A percentile compares a stretch with the other conserved stretches of the same genome.
Evolutionary conservation across 2,113 vertebrate genomes (phyloP).

Genomic region (Elephas maximus): DNA sequence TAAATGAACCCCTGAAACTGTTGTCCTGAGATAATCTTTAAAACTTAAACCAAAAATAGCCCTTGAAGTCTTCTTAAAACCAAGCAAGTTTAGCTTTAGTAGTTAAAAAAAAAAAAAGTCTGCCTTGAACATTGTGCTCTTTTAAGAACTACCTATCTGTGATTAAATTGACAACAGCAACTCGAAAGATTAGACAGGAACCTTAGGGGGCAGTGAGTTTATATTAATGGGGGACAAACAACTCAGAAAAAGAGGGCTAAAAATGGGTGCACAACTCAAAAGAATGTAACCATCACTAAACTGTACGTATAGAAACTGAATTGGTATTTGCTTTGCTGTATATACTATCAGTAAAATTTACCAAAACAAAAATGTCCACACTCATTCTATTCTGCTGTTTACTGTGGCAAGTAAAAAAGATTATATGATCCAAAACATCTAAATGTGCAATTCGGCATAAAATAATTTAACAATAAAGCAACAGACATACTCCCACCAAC

Average conservation of each 20-base stretch:
- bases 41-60: background rate
- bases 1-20: background rate
- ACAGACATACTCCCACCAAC: background rate
- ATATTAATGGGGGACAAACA: background rate
- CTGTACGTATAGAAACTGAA: background rate
- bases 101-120: background rate
- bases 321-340: background rate
- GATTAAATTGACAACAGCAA: background rate
- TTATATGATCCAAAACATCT: background rate
- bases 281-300: background rate
- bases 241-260: background rate
- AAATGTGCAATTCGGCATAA: background rate
- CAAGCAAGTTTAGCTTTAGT: background rate
- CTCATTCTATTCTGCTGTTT: background rate
- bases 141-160: background rate
- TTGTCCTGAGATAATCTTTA: background rate
- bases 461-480: conserved; percentile 25
- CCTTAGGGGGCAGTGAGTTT: background rate
- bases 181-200: background rate
- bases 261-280: background rate
- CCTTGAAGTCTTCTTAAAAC: background rate
- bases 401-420: background rate
- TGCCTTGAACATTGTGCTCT: background rate
- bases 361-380: background rate
- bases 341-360: background rate